Percentiles rank a stretch among this genome's conserved stretches.
These are phyloP conservation scores for Nephotettix cincticeps DNA, from an alignment of 1,140 invertebrate species.

Conservation along the genomic window DNA sequence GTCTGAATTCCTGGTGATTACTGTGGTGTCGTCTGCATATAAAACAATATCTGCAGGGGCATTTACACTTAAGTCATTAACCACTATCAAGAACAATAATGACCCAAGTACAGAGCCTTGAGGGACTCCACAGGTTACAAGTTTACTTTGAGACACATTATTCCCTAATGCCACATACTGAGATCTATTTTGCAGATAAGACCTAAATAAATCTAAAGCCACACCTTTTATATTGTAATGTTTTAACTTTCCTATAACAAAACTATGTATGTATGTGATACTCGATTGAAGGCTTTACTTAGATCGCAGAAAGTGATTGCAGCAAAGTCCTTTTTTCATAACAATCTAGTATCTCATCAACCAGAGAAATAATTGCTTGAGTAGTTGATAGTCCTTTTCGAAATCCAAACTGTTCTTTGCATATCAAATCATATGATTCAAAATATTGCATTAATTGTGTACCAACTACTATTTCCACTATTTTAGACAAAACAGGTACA, in stretches of 20 bases:
- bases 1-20: constrained; percentile 9
- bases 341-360: background rate
- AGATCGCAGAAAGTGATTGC: constrained; percentile 2
- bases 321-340: background rate
- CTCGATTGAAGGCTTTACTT: background rate
- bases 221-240: background rate
- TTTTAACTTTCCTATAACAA: background rate
- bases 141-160: too few relatives aligned
- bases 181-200: background rate
- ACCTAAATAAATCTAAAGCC: too few relatives aligned
- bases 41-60: constrained; percentile 10
- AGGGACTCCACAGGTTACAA: constrained; percentile 13
- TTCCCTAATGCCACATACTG: background rate
- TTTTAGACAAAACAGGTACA: constrained; percentile 17
- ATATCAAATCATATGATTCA: constrained; percentile 2
- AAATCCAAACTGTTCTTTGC: constrained; percentile 13
- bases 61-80: constrained; percentile 13
- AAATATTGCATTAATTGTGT: constrained; percentile 4
- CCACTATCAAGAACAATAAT: background rate
- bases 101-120: constrained; percentile 15
- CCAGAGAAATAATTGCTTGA: constrained; percentile 2
- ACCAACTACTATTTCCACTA: constrained; percentile 3
- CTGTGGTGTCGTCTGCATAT: constrained; percentile 14
- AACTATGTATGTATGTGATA: too few relatives aligned
- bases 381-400: constrained; percentile 13